A percentile compares a stretch with the other conserved stretches of the same genome.
Conservation (phyloP, 30 jellyfish, hydroid and myxozoan species). For the Hydra vulgaris region DNA sequence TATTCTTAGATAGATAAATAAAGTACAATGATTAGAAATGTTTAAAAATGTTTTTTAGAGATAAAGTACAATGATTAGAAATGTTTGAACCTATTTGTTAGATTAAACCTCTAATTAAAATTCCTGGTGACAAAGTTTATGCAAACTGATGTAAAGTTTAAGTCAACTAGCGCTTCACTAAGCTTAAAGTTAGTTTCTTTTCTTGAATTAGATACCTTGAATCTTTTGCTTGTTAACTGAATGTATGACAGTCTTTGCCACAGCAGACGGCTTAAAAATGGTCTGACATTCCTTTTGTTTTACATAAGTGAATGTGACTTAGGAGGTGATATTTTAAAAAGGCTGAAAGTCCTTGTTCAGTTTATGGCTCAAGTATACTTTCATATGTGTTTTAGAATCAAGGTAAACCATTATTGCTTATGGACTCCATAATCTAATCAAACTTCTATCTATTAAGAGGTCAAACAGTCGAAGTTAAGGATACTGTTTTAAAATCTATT, state of each 20-base stretch:
- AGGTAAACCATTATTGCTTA: neutral
- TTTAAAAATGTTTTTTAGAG: too few relatives aligned
- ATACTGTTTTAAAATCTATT: neutral
- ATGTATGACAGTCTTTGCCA: neutral
- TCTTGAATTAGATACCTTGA: neutral
- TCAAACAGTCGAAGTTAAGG: neutral
- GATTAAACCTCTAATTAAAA: neutral
- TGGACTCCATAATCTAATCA: neutral
- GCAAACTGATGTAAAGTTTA: too few relatives aligned
- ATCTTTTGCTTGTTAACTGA: neutral
- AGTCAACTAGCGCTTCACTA: neutral
- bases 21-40: neutral
- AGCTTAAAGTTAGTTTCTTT: neutral
- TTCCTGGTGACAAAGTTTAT: neutral
- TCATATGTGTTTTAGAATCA: neutral
- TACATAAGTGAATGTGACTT: neutral
- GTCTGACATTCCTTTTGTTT: neutral
- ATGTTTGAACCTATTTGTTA: neutral
- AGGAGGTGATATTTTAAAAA: neutral
- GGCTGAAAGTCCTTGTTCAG: neutral
- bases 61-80: too few relatives aligned
- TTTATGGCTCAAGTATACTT: neutral
- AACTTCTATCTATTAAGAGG: neutral
- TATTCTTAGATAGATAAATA: too few relatives aligned
- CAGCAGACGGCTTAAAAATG: neutral